A percentile compares a stretch with the other conserved stretches of the same genome.
Conservation (phyloP, 2,113 vertebrate species). For the Microcebus tavaratra region DNA sequence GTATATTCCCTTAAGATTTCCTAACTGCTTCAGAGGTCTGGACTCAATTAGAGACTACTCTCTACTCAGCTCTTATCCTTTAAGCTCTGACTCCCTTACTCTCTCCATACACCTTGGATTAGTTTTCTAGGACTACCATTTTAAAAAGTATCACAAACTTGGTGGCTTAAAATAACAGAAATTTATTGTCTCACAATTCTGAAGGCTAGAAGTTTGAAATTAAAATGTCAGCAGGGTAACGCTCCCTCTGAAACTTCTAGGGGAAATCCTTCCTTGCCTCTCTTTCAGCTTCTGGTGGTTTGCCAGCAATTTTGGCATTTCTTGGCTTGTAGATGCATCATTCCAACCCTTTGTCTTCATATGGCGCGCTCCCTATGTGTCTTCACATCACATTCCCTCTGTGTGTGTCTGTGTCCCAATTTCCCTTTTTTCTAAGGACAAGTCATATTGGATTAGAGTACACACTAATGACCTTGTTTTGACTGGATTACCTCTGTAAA, state of each 20-base stretch:
- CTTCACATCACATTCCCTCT: neutral
- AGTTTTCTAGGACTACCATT: neutral
- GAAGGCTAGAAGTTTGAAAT: neutral
- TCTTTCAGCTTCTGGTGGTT: neutral
- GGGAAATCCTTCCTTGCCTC: neutral
- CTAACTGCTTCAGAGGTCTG: neutral
- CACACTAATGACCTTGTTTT: neutral
- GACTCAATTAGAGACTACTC: conserved; percentile 16
- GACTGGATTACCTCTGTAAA: neutral
- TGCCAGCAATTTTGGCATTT: neutral
- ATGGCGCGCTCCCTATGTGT: neutral
- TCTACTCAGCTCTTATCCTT: neutral
- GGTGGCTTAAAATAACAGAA: neutral
- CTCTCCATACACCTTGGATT: neutral
- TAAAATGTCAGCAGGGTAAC: neutral
- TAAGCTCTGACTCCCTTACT: neutral
- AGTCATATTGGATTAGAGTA: neutral
- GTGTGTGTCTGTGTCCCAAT: neutral
- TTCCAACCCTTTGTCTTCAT: neutral
- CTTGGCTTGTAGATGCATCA: neutral
- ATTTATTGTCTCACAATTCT: neutral
- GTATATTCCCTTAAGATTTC: neutral
- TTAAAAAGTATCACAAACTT: neutral
- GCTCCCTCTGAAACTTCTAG: neutral
- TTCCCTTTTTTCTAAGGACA: neutral